Percentiles rank a stretch among this genome's conserved stretches.
These are phyloP conservation scores for Sarcophaga rosellei DNA, from an alignment of 2,888 invertebrate genomes.

Conservation along the genomic window DNA sequence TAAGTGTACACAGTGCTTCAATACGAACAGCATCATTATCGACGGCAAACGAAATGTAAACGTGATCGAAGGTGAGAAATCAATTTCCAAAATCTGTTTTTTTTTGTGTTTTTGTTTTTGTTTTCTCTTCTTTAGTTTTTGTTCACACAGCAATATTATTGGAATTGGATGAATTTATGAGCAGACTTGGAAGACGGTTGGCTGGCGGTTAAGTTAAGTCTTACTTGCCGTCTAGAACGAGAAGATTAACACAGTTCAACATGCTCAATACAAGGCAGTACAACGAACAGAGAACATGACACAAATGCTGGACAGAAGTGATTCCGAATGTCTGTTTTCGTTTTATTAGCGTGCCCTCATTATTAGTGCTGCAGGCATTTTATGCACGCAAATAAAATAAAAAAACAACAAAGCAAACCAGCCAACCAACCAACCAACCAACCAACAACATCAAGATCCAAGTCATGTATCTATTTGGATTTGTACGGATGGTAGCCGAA, in stretches of 20 bases:
- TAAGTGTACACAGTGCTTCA: too few relatives aligned
- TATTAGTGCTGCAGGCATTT: slow-evolving; percentile 68
- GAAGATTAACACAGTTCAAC: slow-evolving; percentile 39
- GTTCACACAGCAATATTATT: slow-evolving; percentile 54
- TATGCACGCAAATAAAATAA: slow-evolving; percentile 46
- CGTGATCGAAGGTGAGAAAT: slow-evolving; percentile 79
- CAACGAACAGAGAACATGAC: slow-evolving; percentile 44
- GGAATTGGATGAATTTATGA: slow-evolving; percentile 62
- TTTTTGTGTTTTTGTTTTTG: not conserved
- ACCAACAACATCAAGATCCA: slow-evolving; percentile 28
- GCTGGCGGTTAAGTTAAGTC: slow-evolving; percentile 31
- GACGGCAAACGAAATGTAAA: slow-evolving; percentile 72
- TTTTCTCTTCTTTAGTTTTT: too few relatives aligned
- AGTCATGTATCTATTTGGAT: slow-evolving; percentile 1
- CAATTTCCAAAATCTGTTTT: slow-evolving; percentile 78
- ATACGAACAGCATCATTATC: slow-evolving; percentile 3
- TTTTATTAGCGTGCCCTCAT: slow-evolving; percentile 70
- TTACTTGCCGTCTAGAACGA: slow-evolving; percentile 33
- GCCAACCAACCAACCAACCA: too few relatives aligned
- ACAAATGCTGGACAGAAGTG: slow-evolving; percentile 67
- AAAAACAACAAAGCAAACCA: too few relatives aligned
- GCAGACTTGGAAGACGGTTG: slow-evolving; percentile 46
- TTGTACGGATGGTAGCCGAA: slow-evolving; percentile 46
- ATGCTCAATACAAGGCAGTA: not conserved
- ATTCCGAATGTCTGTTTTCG: slow-evolving; percentile 69